phyloP scores from a whole-genome alignment of 2,888 invertebrate genomes.

The Sphaerophoria rueppellii region DNA sequence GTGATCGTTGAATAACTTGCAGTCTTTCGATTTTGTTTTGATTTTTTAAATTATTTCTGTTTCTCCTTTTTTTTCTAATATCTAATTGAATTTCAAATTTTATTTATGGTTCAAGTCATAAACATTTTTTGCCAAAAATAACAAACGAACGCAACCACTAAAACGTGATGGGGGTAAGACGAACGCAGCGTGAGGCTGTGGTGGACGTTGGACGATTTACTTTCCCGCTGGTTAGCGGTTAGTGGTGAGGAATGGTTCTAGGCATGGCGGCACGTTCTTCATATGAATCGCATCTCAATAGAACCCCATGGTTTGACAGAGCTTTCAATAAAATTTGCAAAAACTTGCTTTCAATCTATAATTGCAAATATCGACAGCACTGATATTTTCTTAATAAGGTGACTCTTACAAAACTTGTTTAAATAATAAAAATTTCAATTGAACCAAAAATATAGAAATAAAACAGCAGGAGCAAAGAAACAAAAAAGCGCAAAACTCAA shows the following conservation, averaged over 20 bases:
- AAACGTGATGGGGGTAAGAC: conserved; percentile 30
- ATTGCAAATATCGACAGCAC: neutral
- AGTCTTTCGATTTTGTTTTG: conserved; percentile 61
- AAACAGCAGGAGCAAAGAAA: neutral
- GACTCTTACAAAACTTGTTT: conserved; percentile 41
- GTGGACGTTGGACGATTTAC: neutral
- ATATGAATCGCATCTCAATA: too few species aligned
- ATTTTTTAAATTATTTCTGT: conserved; percentile 48
- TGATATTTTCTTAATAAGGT: conserved; percentile 49
- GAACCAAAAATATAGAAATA: conserved; percentile 44
- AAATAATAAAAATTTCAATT: conserved; percentile 62
- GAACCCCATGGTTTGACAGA: too few species aligned
- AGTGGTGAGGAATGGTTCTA: neutral
- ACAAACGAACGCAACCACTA: conserved; percentile 66
- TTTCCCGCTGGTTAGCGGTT: neutral
- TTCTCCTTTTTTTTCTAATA: conserved; percentile 30
- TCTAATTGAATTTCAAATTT: conserved; percentile 73
- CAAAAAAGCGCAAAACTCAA: conserved; percentile 4
- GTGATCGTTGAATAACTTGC: conserved; percentile 43
- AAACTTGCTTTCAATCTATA: too few species aligned
- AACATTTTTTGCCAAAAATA: conserved; percentile 72
- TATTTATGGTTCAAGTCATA: conserved; percentile 72
- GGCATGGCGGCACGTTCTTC: neutral
- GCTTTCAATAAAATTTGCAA: too few species aligned
- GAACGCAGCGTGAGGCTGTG: conserved; percentile 2